These are phyloP conservation scores for Drosophila robusta DNA, from an alignment of 2,888 invertebrate species.

Conservation along the genomic window DNA sequence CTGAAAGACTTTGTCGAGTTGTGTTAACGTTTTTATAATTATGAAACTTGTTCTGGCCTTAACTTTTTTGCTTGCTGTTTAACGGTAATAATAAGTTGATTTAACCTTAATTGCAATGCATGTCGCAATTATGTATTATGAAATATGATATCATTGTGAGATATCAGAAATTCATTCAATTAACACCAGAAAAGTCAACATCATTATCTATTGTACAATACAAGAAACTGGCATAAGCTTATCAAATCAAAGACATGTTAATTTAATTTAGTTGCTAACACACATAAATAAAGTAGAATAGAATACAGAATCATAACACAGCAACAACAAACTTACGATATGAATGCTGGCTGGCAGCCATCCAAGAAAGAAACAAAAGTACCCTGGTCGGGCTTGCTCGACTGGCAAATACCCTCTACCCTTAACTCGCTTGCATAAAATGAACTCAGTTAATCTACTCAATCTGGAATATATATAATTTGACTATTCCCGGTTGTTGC, in stretches of 20 bases:
- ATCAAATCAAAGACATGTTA: slow-evolving; percentile 21
- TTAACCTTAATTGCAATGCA: slow-evolving; percentile 16
- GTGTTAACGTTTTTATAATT: too few species aligned
- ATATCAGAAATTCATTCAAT: slow-evolving; percentile 25
- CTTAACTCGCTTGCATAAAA: too few species aligned
- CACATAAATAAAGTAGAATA: slow-evolving; percentile 4
- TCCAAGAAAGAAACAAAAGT: slow-evolving; percentile 18
- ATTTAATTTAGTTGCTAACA: slow-evolving; percentile 24
- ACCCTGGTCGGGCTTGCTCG: background rate
- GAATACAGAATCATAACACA: slow-evolving; percentile 20
- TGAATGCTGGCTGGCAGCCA: slow-evolving; percentile 29
- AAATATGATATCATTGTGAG: slow-evolving; percentile 8
- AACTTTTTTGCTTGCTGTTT: background rate
- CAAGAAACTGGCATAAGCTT: slow-evolving; percentile 1
- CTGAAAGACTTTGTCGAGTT: background rate
- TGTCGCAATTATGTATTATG: slow-evolving; percentile 4
- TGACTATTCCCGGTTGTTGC: background rate
- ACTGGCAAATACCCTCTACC: background rate
- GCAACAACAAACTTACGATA: slow-evolving; percentile 9
- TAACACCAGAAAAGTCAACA: slow-evolving; percentile 33
- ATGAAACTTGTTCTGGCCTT: background rate
- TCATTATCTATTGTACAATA: slow-evolving; percentile 23
- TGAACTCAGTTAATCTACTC: too few species aligned
- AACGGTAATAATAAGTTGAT: slow-evolving; percentile 14
- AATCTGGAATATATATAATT: too few species aligned